A percentile compares a stretch with the other conserved stretches of the same genome.
Evolutionary conservation across 2,888 invertebrate genomes (phyloP).

Genomic region (Achlya flavicornis): DNA sequence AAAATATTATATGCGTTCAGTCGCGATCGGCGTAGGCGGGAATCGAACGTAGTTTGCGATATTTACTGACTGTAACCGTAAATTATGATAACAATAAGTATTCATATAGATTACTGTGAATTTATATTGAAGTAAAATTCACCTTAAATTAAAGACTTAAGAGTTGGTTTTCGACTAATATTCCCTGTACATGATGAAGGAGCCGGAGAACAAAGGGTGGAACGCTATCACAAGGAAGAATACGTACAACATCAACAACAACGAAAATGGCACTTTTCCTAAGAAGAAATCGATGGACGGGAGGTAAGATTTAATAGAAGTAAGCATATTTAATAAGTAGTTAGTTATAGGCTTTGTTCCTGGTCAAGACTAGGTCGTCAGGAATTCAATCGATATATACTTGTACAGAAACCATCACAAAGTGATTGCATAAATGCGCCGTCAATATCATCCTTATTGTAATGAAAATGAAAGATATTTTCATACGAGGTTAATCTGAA

Average conservation of each 20-base stretch:
- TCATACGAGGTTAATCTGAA: too few species aligned
- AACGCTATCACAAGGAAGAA: slow-evolving; percentile 36
- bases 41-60: slow-evolving; percentile 16
- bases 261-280: slow-evolving; percentile 35
- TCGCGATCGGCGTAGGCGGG: slow-evolving; percentile 25
- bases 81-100: not conserved
- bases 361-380: too few species aligned
- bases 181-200: slow-evolving; percentile 46
- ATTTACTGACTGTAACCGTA: slow-evolving; percentile 12
- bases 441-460: too few species aligned
- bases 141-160: slow-evolving; percentile 16
- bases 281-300: slow-evolving; percentile 32
- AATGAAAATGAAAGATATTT: too few species aligned
- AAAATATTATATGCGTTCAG: slow-evolving; percentile 27
- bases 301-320: slow-evolving; percentile 36
- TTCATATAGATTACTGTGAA: slow-evolving; percentile 11
- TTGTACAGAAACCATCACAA: too few species aligned
- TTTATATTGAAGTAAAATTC: slow-evolving; percentile 20
- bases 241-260: slow-evolving; percentile 37
- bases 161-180: slow-evolving; percentile 18
- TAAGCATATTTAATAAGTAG: slow-evolving; percentile 15
- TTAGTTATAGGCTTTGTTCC: too few species aligned
- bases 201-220: slow-evolving; percentile 37
- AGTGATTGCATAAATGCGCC: too few species aligned
- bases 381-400: too few species aligned